These are phyloP conservation scores for Geotrupes spiniger DNA, from an alignment of 2,888 invertebrate species.

Conservation along the genomic window DNA sequence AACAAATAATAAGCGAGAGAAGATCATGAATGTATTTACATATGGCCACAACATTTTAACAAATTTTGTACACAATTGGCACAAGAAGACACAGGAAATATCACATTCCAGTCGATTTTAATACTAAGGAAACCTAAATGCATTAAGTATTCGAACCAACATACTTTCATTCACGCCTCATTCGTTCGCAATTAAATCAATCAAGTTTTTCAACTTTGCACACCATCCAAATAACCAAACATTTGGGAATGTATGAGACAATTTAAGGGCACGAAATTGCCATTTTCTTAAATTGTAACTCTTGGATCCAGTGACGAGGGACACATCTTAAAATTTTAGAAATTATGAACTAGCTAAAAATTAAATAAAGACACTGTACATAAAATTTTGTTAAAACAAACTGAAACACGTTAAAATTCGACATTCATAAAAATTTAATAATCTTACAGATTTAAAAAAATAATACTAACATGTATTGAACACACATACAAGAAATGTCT, in stretches of 20 bases:
- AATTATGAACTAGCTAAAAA: constrained; percentile 9
- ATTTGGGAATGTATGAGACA: background rate
- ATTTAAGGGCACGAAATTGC: constrained; percentile 9
- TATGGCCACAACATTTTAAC: constrained; percentile 5
- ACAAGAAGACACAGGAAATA: constrained; percentile 39
- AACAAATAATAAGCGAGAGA: no score
- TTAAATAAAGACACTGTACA: constrained; percentile 20
- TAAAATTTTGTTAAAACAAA: constrained; percentile 9
- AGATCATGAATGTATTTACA: no score
- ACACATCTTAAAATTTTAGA: background rate
- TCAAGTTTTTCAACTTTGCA: no score
- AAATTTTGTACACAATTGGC: constrained; percentile 35
- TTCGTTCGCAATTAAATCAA: background rate
- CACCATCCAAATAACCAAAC: background rate
- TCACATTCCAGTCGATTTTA: constrained; percentile 33
- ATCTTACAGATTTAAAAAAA: constrained; percentile 10
- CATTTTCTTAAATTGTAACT: no score
- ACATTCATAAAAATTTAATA: constrained; percentile 6
- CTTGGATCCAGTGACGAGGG: no score
- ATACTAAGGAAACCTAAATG: constrained; percentile 2
- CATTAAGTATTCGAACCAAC: background rate
- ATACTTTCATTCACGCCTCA: background rate
- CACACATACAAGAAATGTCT: constrained; percentile 38
- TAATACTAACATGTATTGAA: constrained; percentile 27
- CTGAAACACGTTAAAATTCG: constrained; percentile 5